These are phyloP conservation scores for Idaea straminata DNA, from an alignment of 2,888 invertebrate species.

Conservation along the genomic window DNA sequence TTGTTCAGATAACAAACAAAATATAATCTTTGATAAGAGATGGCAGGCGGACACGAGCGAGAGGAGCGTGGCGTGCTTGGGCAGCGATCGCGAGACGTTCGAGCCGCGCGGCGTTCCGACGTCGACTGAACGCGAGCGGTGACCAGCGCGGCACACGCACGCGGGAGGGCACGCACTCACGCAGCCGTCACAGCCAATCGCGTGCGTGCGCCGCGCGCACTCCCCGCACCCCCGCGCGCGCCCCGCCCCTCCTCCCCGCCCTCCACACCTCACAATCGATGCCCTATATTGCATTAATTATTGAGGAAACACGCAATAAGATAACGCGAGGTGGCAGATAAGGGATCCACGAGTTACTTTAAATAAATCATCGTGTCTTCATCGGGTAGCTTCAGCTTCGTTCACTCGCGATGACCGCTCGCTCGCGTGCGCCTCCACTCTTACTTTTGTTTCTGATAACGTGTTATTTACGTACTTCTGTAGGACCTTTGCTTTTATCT, in stretches of 20 bases:
- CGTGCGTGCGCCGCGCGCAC: conserved; percentile 79
- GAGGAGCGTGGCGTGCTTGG: conserved; percentile 29
- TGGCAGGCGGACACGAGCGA: conserved; percentile 56
- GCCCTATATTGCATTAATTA: conserved; percentile 82
- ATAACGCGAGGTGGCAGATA: conserved; percentile 79
- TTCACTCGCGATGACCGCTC: conserved; percentile 30
- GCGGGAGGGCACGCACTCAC: conserved; percentile 78
- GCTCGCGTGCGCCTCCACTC: conserved; percentile 34
- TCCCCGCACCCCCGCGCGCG: conserved; percentile 64
- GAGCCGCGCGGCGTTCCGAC: conserved; percentile 55
- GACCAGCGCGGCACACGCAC: conserved; percentile 64
- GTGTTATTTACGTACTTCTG: conserved; percentile 54
- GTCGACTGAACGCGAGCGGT: conserved; percentile 63
- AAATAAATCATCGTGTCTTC: conserved; percentile 69
- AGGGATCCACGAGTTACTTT: conserved; percentile 68
- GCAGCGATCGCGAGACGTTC: conserved; percentile 49
- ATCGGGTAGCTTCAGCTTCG: conserved; percentile 26
- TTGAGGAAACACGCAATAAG: conserved; percentile 81
- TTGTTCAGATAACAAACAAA: conserved; percentile 65
- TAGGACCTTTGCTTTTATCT: conserved; percentile 48
- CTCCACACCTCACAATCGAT: conserved; percentile 79
- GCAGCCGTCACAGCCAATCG: conserved; percentile 75
- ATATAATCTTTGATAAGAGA: conserved; percentile 47
- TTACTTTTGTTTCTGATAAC: conserved; percentile 45
- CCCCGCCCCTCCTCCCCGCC: conserved; percentile 64